Evolutionary conservation across 2,797 vertebrate genomes (phyloP).

Genomic region (Tangara arthus): DNA sequence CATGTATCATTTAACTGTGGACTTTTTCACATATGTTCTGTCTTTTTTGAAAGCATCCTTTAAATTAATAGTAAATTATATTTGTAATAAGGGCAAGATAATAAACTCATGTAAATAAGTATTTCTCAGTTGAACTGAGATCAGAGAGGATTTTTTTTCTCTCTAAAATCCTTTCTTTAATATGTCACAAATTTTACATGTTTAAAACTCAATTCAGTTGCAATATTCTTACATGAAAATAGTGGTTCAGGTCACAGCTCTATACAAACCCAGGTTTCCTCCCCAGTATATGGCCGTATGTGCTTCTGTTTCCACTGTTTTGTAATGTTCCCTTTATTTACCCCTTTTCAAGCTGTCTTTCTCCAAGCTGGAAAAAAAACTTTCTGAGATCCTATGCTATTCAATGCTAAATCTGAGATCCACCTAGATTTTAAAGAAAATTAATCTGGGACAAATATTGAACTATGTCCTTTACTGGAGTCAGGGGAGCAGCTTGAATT

Average conservation of each 20-base stretch:
- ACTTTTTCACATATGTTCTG: not conserved
- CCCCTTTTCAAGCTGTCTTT: not conserved
- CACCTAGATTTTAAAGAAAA: not conserved
- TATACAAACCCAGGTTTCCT: not conserved
- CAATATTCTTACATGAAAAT: not conserved
- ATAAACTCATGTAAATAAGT: not conserved
- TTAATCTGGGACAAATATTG: not conserved
- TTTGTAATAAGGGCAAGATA: not conserved
- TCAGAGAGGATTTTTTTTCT: not conserved
- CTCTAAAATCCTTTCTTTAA: not conserved
- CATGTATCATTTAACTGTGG: not conserved
- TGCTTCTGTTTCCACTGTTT: not conserved
- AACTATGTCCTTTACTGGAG: not conserved
- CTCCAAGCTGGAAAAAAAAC: not conserved
- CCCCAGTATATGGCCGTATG: too few relatives aligned
- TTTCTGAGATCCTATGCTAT: not conserved
- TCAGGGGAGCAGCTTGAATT: not conserved
- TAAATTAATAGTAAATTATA: not conserved
- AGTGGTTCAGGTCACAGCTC: not conserved
- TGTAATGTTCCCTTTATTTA: not conserved
- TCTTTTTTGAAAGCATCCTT: not conserved
- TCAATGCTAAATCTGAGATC: not conserved
- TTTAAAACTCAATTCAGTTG: not conserved
- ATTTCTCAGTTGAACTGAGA: not conserved
- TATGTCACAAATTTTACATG: not conserved